A percentile compares a stretch with the other conserved stretches of the same genome.
Evolutionary conservation across 2,888 invertebrate species (phyloP).

Genomic region (Onchidella celtica): DNA sequence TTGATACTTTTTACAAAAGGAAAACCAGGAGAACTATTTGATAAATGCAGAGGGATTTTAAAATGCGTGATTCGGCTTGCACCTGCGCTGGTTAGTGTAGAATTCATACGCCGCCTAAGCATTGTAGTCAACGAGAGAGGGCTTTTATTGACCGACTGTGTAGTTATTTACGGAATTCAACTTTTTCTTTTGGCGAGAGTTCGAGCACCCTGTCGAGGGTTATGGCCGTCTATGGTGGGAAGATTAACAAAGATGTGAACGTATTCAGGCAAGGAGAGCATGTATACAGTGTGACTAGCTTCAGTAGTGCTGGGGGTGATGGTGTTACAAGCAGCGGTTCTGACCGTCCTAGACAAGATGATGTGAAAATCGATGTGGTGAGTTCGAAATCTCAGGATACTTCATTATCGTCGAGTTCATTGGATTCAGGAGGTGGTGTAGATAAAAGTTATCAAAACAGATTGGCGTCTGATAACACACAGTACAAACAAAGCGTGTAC

Average conservation of each 20-base stretch:
- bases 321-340: not conserved
- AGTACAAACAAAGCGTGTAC: slow-evolving; percentile 51
- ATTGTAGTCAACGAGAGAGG: slow-evolving; percentile 48
- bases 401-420: not conserved
- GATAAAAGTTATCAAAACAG: slow-evolving; percentile 54
- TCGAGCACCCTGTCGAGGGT: slow-evolving; percentile 21
- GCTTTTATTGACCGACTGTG: slow-evolving; percentile 7
- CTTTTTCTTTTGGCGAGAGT: not conserved
- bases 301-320: slow-evolving; percentile 13
- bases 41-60: not conserved
- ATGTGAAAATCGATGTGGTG: slow-evolving; percentile 21
- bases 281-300: slow-evolving; percentile 33
- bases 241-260: slow-evolving; percentile 44
- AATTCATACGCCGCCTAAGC: slow-evolving; percentile 44
- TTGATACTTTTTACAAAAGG: too few species aligned
- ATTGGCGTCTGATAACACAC: slow-evolving; percentile 51
- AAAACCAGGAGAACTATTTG: not conserved
- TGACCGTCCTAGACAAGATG: not conserved
- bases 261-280: slow-evolving; percentile 39
- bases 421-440: slow-evolving; percentile 48
- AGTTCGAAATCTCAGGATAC: slow-evolving; percentile 36
- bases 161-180: slow-evolving; percentile 49
- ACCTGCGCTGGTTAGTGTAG: slow-evolving; percentile 34
- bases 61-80: slow-evolving; percentile 18
- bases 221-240: slow-evolving; percentile 40